Conservation (phyloP, 2,797 vertebrate genomes). For the Squalus acanthias region DNA sequence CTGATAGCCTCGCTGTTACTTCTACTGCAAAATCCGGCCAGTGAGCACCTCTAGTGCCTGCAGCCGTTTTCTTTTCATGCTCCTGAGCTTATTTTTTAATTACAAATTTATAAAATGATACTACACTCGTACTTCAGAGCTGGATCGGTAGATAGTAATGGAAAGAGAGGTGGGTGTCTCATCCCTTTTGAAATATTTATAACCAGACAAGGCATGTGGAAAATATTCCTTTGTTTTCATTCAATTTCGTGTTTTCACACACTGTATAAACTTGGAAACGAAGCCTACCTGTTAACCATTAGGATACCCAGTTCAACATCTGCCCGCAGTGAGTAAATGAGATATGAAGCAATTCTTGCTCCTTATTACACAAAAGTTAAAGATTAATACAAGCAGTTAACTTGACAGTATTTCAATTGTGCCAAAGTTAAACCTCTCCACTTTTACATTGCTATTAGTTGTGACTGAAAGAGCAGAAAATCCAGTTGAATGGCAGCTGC, state of each 20-base stretch:
- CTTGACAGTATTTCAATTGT: neutral
- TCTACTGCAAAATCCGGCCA: neutral
- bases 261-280: neutral
- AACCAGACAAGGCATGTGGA: neutral
- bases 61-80: neutral
- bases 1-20: neutral
- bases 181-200: neutral
- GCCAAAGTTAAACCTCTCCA: neutral
- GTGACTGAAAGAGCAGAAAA: neutral
- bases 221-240: neutral
- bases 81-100: neutral
- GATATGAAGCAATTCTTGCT: neutral
- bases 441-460: neutral
- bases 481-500: neutral
- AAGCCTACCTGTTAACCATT: neutral
- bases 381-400: neutral
- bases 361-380: neutral
- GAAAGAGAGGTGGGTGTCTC: too few relatives aligned
- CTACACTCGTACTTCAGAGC: neutral
- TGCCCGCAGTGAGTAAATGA: neutral
- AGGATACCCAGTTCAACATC: neutral
- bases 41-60: neutral
- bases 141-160: too few relatives aligned
- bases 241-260: neutral
- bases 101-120: neutral